Evolutionary conservation across 2,888 invertebrate genomes (phyloP).

Genomic region (Galeopsomyia nigrocyanea): DNA sequence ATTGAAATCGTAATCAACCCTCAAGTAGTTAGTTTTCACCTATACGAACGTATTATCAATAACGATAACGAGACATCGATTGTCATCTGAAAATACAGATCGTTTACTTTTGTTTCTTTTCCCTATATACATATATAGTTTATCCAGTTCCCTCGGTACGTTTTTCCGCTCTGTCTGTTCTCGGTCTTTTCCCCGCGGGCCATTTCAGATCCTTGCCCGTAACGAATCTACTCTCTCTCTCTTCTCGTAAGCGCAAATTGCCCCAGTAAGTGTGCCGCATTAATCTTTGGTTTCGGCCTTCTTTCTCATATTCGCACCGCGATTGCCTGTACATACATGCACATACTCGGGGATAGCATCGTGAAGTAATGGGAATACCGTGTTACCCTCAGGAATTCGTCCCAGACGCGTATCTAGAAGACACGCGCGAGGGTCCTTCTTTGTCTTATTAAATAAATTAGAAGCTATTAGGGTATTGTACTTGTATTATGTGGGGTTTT

Average conservation of each 20-base stretch:
- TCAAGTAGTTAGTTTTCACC: too few relatives aligned
- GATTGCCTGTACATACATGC: too few relatives aligned
- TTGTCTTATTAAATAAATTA: constrained; percentile 65
- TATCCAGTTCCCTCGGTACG: neutral
- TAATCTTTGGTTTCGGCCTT: constrained; percentile 68
- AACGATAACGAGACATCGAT: constrained; percentile 4
- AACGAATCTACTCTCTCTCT: constrained; percentile 62
- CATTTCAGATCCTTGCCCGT: constrained; percentile 46
- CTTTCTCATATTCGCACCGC: constrained; percentile 55
- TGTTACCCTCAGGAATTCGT: constrained; percentile 60
- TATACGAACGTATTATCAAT: neutral
- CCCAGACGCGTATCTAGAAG: constrained; percentile 17
- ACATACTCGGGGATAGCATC: too few relatives aligned
- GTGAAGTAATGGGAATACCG: constrained; percentile 64
- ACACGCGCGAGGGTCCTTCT: constrained; percentile 41
- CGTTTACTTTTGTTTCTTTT: constrained; percentile 33
- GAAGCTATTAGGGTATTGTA: constrained; percentile 58
- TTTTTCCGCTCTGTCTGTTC: constrained; percentile 20
- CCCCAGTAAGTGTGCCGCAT: constrained; percentile 69
- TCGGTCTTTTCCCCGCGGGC: constrained; percentile 6
- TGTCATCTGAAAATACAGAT: constrained; percentile 10
- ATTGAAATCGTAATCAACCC: neutral
- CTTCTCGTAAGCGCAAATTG: constrained; percentile 61
- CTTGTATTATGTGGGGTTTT: too few relatives aligned
- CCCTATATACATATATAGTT: neutral